Percentiles rank a stretch among this genome's conserved stretches.
Evolutionary conservation across 1,140 invertebrate species (phyloP).

Genomic region (Orchestia grillus): DNA sequence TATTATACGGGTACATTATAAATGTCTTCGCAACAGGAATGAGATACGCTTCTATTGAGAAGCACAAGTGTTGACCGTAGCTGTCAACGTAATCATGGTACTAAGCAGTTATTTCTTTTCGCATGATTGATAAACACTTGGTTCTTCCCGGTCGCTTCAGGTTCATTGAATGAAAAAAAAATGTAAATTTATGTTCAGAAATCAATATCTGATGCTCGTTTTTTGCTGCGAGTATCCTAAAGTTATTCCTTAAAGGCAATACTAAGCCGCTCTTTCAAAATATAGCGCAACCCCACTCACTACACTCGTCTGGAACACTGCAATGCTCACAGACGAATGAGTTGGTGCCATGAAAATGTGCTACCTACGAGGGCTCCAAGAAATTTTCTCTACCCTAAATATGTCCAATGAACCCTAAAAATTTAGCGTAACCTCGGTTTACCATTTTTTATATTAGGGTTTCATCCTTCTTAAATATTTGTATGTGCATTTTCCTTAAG

Average conservation of each 20-base stretch:
- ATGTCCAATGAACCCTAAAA: background rate
- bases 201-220: background rate
- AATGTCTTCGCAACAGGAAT: background rate
- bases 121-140: background rate
- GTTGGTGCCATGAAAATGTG: background rate
- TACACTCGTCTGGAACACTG: background rate
- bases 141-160: background rate
- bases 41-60: background rate
- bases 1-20: background rate
- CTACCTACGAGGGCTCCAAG: no score
- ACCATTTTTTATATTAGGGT: background rate
- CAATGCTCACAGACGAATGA: background rate
- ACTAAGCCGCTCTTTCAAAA: background rate
- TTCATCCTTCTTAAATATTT: no score
- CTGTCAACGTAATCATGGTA: background rate
- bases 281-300: background rate
- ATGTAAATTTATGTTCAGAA: background rate
- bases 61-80: background rate
- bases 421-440: background rate
- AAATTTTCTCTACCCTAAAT: background rate
- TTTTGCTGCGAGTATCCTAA: background rate
- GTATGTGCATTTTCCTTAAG: no score
- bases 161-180: background rate
- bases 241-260: background rate
- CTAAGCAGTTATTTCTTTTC: background rate